Base-by-base conservation (phyloP, 2,113 vertebrate genomes). In the Takifugu flavidus region DNA sequence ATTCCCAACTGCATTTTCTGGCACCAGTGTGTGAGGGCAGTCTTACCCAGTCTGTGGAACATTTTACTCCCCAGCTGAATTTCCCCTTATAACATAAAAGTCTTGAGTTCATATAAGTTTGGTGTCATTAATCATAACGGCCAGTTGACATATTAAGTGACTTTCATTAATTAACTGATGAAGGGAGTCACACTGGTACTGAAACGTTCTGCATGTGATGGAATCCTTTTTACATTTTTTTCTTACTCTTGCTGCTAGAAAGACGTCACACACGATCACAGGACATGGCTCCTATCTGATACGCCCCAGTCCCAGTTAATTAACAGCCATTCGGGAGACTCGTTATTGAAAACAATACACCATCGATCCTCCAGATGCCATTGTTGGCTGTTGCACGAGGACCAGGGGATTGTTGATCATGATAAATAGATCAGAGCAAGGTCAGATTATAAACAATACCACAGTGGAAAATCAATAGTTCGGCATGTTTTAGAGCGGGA, bases 281-380 rank as follows among this genome's bases (percentile, higher is more conserved):
- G 7, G 42, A n/a, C 44, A 31, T 8, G 13, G 29, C 20, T 43
- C n/a, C 20, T 4, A 10, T 72, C 34, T 75, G 66, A 59, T 43
- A 47, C 44, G 45, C 15, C 25, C 47, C 6, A 11, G 43, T 46
- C 14, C 27, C 25, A 72, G 46, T 67, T 74, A 60, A 76, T 75
- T 64, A 62, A 65, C 54, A 28, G 44, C 34, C 52, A 59, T 59
- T 72, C 62, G 53, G 29, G 62, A 59, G 44, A 44, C 43, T 53
- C 83, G 68, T 77, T 71, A 53, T 58, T 11, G 49, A 78, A 51
- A 42, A 70, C 72, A 73, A 75, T 53, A 54, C 44, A 34, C 60
- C 59, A 78, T 82, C 67, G 72, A 84, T 84, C 56, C 49, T 62
- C 31, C 49, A 45, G 54, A 56, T 15, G 6, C 56, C 52, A 67